phyloP scores from a whole-genome alignment of 1,140 invertebrate genomes.

The Anastrepha obliqua region DNA sequence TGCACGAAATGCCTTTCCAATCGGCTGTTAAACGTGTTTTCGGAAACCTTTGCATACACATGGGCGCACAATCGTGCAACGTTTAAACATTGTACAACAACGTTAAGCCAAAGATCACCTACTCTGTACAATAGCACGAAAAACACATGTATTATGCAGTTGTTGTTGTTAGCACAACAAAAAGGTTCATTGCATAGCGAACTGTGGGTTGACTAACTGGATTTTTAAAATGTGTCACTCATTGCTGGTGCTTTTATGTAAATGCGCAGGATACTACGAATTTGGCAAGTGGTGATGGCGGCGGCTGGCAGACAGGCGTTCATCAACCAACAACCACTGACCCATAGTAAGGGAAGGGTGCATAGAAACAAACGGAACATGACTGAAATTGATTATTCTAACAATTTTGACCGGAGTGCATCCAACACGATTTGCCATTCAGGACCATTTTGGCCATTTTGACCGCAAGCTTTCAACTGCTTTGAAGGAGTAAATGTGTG shows the following conservation, averaged over 20 bases:
- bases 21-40: constrained; percentile 9
- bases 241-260: constrained; percentile 23
- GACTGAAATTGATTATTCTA: constrained; percentile 47
- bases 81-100: constrained; percentile 8
- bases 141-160: not conserved
- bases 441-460: constrained; percentile 25
- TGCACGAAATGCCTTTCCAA: not conserved
- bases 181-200: not conserved
- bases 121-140: not conserved
- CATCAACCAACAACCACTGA: not conserved
- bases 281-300: not conserved
- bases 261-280: not conserved
- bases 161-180: no score
- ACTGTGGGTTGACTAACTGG: not conserved
- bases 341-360: not conserved
- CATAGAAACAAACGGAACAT: not conserved
- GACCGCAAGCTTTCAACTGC: constrained; percentile 14
- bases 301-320: no score
- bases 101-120: constrained; percentile 37
- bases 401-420: constrained; percentile 34
- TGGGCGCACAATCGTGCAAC: not conserved
- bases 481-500: not conserved
- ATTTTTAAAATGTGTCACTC: constrained; percentile 46
- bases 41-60: not conserved
- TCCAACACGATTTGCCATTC: constrained; percentile 33